A percentile compares a stretch with the other conserved stretches of the same genome.
Conservation (phyloP, 2,113 vertebrate genomes). For the Sapajus apella region DNA sequence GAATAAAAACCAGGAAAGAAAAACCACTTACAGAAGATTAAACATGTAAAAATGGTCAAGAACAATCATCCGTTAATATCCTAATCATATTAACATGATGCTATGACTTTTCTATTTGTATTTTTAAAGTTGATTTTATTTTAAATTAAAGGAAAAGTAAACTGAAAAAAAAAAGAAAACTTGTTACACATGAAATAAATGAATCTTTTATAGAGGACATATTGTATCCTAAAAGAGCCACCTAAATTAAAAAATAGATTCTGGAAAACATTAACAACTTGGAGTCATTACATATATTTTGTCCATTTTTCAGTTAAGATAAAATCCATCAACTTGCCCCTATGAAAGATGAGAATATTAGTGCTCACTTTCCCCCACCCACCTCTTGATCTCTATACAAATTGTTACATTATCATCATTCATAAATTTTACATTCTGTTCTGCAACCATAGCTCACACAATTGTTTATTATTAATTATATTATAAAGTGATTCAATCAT, state of each 20-base stretch:
- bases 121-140: constrained; percentile 4
- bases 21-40: background rate
- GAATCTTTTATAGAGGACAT: background rate
- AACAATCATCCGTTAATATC: background rate
- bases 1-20: background rate
- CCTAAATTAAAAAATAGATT: background rate
- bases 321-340: background rate
- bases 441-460: background rate
- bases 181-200: background rate
- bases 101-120: background rate
- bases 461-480: background rate
- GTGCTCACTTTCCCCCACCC: background rate
- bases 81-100: background rate
- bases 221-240: background rate
- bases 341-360: background rate
- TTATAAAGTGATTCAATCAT: background rate
- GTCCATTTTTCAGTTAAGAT: background rate
- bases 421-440: background rate
- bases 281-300: background rate
- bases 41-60: background rate
- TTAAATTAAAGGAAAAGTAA: constrained; percentile 20
- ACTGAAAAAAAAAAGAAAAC: background rate
- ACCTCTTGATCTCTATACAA: background rate
- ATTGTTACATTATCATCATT: background rate
- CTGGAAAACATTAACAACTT: background rate